Evolutionary conservation across 1,140 invertebrate genomes (phyloP).

Genomic region (Melanaphis sacchari): DNA sequence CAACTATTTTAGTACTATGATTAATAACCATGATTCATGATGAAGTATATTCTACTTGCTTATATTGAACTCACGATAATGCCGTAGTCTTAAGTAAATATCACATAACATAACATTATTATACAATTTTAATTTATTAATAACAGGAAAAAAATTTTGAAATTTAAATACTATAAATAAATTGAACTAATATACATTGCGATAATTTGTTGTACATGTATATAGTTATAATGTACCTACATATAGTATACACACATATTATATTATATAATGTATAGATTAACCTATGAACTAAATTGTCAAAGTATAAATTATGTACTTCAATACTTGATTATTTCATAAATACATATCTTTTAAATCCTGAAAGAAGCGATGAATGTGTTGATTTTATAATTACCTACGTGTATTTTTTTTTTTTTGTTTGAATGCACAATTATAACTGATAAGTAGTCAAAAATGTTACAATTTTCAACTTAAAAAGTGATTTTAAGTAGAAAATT

Average conservation of each 20-base stretch:
- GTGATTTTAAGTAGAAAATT: no score
- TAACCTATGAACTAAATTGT: background rate
- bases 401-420: no score
- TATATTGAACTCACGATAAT: background rate
- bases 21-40: background rate
- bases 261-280: no score
- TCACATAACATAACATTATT: background rate
- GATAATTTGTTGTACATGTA: background rate
- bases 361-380: no score
- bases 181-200: background rate
- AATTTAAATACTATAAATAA: slow-evolving; percentile 18
- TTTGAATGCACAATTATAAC: no score
- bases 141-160: background rate
- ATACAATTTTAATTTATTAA: background rate
- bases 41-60: background rate
- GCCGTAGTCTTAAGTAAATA: background rate
- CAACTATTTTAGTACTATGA: background rate
- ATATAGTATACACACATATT: no score
- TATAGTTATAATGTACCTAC: no score
- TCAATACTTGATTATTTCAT: background rate
- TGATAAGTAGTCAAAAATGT: no score
- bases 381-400: no score
- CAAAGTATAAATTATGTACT: background rate
- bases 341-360: background rate
- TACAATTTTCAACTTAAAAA: no score